phyloP scores from a whole-genome alignment of 2,888 invertebrate genomes.

The Melangyna quadrimaculata region DNA sequence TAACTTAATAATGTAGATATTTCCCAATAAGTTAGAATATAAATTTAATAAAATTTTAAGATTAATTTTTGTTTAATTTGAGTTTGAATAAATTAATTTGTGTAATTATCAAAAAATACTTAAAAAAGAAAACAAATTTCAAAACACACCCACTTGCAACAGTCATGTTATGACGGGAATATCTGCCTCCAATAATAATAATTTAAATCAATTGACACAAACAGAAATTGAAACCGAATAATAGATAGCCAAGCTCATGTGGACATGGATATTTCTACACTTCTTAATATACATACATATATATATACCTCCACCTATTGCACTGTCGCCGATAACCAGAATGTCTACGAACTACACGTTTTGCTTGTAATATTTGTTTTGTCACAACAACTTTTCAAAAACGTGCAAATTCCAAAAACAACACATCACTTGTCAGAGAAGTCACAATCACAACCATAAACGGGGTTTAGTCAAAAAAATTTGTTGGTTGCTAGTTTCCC shows the following conservation, averaged over 20 bases:
- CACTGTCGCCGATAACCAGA: neutral
- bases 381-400: neutral
- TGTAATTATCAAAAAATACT: no score
- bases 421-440: neutral
- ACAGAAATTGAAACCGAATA: neutral
- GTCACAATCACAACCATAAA: neutral
- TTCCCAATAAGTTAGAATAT: no score
- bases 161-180: no score
- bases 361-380: neutral
- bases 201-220: no score
- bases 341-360: neutral
- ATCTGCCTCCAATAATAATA: no score
- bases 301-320: no score
- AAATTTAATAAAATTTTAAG: no score
- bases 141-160: conserved; percentile 3
- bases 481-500: neutral
- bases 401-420: neutral
- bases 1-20: no score
- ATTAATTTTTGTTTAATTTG: no score
- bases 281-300: no score
- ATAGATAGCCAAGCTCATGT: conserved; percentile 1
- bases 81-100: no score
- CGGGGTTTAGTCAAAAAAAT: neutral
- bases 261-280: neutral
- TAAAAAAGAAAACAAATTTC: no score